These are phyloP conservation scores for Chaetogeoica ovagalla DNA, from an alignment of 2,888 invertebrate genomes.

Conservation along the genomic window DNA sequence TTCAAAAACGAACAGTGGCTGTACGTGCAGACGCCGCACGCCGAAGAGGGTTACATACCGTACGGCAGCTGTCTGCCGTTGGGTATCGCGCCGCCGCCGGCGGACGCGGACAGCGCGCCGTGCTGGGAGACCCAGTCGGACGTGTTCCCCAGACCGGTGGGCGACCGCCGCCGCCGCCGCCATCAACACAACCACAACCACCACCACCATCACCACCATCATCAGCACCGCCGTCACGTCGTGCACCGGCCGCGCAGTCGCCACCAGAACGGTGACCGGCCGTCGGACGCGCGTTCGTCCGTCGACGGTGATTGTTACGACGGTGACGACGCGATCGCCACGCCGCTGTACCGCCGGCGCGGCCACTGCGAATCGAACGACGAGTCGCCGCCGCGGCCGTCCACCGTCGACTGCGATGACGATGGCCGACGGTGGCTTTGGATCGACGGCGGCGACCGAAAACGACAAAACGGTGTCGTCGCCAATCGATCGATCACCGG, in stretches of 20 bases:
- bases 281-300: slow-evolving; percentile 61
- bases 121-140: slow-evolving; percentile 84
- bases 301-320: slow-evolving; percentile 59
- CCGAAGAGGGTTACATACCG: slow-evolving; percentile 79
- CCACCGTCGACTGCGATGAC: no score
- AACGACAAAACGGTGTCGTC: slow-evolving; percentile 64
- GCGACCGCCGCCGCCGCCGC: slow-evolving; percentile 63
- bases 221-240: slow-evolving; percentile 61
- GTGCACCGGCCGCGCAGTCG: slow-evolving; percentile 68
- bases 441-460: no score
- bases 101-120: slow-evolving; percentile 63
- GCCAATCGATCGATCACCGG: slow-evolving; percentile 64
- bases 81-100: slow-evolving; percentile 72
- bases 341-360: slow-evolving; percentile 74
- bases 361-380: slow-evolving; percentile 63
- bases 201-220: slow-evolving; percentile 58
- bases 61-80: slow-evolving; percentile 77
- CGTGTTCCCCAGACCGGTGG: slow-evolving; percentile 76
- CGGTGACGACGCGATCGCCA: slow-evolving; percentile 70
- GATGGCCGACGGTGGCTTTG: slow-evolving; percentile 66
- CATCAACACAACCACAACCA: slow-evolving; percentile 48
- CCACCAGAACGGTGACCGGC: no score
- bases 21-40: slow-evolving; percentile 83
- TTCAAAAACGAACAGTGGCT: slow-evolving; percentile 84
- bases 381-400: slow-evolving; percentile 8